phyloP scores from a whole-genome alignment of 53 echinoderm and acorn worm species.

The Temnopleurus reevesii region DNA sequence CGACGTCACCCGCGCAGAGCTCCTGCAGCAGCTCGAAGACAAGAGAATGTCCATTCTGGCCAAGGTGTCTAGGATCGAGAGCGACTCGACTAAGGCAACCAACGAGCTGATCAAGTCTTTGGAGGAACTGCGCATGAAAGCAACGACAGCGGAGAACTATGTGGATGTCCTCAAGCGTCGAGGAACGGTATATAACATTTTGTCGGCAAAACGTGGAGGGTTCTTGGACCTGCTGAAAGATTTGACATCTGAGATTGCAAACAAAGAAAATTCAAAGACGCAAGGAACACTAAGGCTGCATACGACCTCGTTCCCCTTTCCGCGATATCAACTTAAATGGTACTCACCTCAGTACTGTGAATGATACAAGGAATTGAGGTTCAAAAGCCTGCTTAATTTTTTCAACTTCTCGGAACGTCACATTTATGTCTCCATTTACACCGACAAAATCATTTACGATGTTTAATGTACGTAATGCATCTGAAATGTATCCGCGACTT shows the following conservation, averaged over 20 bases:
- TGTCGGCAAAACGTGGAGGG: background rate
- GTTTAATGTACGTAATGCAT: no score
- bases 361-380: no score
- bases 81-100: background rate
- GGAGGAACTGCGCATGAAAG: background rate
- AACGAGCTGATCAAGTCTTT: background rate
- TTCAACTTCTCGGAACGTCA: no score
- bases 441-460: no score
- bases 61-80: background rate
- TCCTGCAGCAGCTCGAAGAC: slow-evolving; percentile 7
- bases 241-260: background rate
- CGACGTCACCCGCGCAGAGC: background rate
- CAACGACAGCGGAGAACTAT: background rate
- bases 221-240: slow-evolving; percentile 17
- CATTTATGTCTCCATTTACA: no score
- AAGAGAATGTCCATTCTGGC: background rate
- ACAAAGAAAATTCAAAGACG: background rate
- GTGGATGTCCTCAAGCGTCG: background rate
- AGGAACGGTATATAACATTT: background rate
- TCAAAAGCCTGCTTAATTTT: no score
- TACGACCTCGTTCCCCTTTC: slow-evolving; percentile 17
- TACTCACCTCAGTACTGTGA: slow-evolving; percentile 8
- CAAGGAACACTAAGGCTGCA: slow-evolving; percentile 10
- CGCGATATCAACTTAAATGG: slow-evolving; percentile 19
- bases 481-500: no score